Conservation (phyloP, 2,113 vertebrate species). For the Laticauda colubrina region DNA sequence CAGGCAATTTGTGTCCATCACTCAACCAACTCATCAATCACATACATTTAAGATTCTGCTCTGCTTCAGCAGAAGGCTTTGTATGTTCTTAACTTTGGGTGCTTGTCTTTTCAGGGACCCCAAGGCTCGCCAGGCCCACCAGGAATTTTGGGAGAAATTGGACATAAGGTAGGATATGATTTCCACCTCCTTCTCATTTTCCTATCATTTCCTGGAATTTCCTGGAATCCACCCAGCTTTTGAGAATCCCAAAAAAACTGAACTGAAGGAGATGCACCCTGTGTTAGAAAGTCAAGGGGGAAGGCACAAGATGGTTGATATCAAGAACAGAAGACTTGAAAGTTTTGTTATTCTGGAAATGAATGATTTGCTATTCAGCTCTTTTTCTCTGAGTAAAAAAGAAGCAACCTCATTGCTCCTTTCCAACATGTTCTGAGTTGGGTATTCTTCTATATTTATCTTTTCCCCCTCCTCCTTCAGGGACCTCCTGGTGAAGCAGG, state of each 20-base stretch:
- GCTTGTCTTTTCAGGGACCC: constrained; percentile 76
- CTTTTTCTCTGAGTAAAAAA: constrained; percentile 27
- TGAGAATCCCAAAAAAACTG: neutral
- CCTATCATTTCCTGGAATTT: neutral
- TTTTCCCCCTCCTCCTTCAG: constrained; percentile 62
- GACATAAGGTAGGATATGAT: constrained; percentile 76
- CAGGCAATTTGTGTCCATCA: neutral
- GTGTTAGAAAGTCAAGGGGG: neutral
- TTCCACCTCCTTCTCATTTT: neutral
- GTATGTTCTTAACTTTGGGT: constrained; percentile 11
- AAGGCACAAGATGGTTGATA: neutral
- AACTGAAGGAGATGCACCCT: neutral
- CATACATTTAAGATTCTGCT: neutral
- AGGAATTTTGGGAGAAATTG: constrained; percentile 85
- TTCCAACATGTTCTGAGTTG: constrained; percentile 48
- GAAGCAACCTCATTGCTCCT: constrained; percentile 50
- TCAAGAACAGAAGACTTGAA: neutral
- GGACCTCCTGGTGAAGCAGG: constrained; percentile 82
- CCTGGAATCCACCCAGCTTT: neutral
- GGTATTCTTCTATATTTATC: constrained; percentile 44
- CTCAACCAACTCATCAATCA: neutral
- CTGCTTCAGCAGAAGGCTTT: neutral
- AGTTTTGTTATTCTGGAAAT: neutral
- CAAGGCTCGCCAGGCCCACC: constrained; percentile 79
- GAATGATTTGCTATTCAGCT: constrained; percentile 24